These are phyloP conservation scores for Limnothrissa miodon DNA, from an alignment of 2,113 vertebrate species.

Conservation along the genomic window DNA sequence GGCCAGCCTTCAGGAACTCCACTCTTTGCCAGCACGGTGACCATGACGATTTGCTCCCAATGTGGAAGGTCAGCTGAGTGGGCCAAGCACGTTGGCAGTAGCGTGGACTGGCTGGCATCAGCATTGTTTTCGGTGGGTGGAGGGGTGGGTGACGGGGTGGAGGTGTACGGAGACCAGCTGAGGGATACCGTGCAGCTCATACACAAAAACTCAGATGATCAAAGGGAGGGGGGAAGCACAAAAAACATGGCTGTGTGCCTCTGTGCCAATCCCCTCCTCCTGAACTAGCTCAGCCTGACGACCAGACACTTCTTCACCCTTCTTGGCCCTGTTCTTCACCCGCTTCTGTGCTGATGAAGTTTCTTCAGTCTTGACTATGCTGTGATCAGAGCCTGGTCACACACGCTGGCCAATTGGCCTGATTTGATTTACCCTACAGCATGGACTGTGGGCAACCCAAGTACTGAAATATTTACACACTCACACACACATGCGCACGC, in stretches of 20 bases:
- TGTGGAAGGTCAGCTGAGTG: conserved; percentile 40
- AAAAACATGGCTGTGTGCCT: not conserved
- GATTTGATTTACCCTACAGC: not conserved
- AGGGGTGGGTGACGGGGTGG: conserved; percentile 33
- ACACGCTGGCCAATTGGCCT: too few relatives aligned
- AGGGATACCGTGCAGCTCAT: not conserved
- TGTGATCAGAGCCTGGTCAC: not conserved
- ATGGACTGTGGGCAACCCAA: not conserved
- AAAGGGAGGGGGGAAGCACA: not conserved
- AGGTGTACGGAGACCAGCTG: not conserved
- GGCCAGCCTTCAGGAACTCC: not conserved
- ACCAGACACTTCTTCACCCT: not conserved
- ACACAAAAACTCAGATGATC: not conserved
- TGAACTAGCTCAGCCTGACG: not conserved
- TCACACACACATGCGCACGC: not conserved
- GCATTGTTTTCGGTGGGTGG: conserved; percentile 51
- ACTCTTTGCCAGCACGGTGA: not conserved
- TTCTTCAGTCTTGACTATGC: not conserved
- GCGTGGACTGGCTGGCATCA: conserved; percentile 42
- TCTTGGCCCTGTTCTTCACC: not conserved
- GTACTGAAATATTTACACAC: conserved; percentile 9
- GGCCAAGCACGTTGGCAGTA: conserved; percentile 30
- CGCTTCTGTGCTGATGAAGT: not conserved
- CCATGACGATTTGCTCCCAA: not conserved
- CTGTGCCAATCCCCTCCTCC: not conserved